Base-by-base conservation (phyloP, 1,140 invertebrate species). In the Aphelenchoides fujianensis region DNA sequence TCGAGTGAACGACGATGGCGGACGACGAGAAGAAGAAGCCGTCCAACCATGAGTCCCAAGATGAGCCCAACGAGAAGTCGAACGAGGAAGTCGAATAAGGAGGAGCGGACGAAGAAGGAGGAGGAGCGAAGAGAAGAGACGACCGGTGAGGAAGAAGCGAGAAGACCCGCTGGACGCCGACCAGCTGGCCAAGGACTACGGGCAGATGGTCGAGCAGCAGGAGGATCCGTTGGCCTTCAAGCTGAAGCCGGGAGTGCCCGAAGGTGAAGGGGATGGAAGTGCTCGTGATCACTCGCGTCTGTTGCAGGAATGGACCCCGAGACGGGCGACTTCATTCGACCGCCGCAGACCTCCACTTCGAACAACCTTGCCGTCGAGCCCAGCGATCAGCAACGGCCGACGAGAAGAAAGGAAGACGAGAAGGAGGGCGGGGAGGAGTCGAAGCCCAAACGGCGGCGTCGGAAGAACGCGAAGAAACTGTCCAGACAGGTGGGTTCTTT, bases 291-390 rank as follows among this genome's bases (percentile, higher is more conserved):
- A 23, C 19, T 48, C 54, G 69, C 53, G 16, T 28, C 16, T 19
- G 48, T 74, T 9, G 71, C 72, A 52, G 72, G 72, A 12, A 74
- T 74, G 72, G 72, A 74, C 41, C 72, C 72, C 0, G 9, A 57
- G 5, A 74, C 72, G 23, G 72, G 72, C 7, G 72, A 74, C 48
- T 74, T 48, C 72, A 74, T 74, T 36, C 7, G 72, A 34, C 52
- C 57, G n/a, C 34, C 71, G 72, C 34, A 48, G 41, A 55, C 23
- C 3, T 27, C 35, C 32, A 41, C 35, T 35, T n/a, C 35, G 69
- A 64, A 57, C 3, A 73, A 48, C 1, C 1, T 23, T 19, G 30
- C 41, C 28, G 3, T 19, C 7, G 31, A 71, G 1, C 41, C 41
- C 31, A 72, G 48, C 28, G 59, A 72, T 32, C 28, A 27, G 2